Base-by-base conservation (phyloP, 2,797 vertebrate genomes). In the Malurus splendens region DNA sequence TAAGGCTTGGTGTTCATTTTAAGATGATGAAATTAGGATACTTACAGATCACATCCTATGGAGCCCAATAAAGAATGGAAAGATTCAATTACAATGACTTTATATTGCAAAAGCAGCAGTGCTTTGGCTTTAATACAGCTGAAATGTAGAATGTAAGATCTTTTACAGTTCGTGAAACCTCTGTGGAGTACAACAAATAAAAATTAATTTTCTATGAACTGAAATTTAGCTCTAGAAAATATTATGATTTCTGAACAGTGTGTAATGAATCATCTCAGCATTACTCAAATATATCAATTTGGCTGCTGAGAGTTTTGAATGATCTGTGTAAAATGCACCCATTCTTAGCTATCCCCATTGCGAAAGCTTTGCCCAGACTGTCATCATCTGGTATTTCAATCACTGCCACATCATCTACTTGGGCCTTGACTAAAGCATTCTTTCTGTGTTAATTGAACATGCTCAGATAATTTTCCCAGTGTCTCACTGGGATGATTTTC, bases 151-250 rank as follows among this genome's bases (percentile, higher is more conserved):
- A 62, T 44, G 70, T 65, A 78, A 75, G 64, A 51, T 83, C 44
- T 83, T 86, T 89, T 45, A 81, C 66, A 87, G 71, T 27, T 72
- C 65, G 59, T 47, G 60, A 95, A 94, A 87, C 12, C 66, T 89
- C 76, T 66, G 38, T 66, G 70, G 57, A 90, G 32, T 32, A 74
- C 50, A 66, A 50, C 45, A 44, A 39, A 79, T 50, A 80, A 86
- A 89, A 54, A 20, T 51, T 56, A 84, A 73, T 82, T 86, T 90
- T 74, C 65, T 74, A 4, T 54, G 36, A 88, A 51, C n/a, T 65
- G n/a, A 77, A 64, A 30, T 83, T 22, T 41, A 48, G 19, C 70
- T 75, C 77, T 86, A 47, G n/a, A 92, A 89, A 87, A 83, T 48
- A 52, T 45, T 66, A 38, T 22, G 23, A 39, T 73, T 88, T 86